phyloP scores from a whole-genome alignment of 2,113 vertebrate species.

The Xerus inauris region DNA sequence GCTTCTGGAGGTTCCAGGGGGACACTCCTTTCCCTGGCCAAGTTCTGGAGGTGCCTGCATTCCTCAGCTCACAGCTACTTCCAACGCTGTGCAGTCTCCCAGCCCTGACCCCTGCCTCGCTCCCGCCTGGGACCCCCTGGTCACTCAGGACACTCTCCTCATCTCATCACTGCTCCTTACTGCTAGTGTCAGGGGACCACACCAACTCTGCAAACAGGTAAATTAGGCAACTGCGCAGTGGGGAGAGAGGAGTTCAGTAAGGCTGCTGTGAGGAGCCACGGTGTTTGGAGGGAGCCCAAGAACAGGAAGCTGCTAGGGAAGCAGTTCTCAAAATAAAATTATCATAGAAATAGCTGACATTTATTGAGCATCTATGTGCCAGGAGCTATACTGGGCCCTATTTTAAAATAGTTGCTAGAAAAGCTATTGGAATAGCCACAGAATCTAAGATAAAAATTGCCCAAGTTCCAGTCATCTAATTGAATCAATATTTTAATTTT shows the following conservation, averaged over 20 bases:
- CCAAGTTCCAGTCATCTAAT: background rate
- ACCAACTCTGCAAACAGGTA: background rate
- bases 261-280: background rate
- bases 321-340: conserved; percentile 42
- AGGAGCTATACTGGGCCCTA: background rate
- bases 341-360: background rate
- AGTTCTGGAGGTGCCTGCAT: background rate
- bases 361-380: conserved; percentile 19
- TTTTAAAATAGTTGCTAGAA: conserved; percentile 42
- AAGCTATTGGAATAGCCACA: conserved; percentile 22
- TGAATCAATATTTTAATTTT: conserved; percentile 65
- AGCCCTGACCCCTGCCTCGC: background rate
- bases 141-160: background rate
- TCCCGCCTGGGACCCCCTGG: background rate
- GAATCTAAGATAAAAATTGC: conserved; percentile 37
- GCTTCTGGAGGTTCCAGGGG: background rate
- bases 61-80: background rate
- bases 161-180: too few species aligned
- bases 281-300: background rate
- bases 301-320: background rate
- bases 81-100: background rate
- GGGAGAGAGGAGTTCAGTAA: background rate
- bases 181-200: background rate
- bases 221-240: background rate
- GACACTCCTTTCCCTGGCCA: background rate